Base-by-base conservation (phyloP, 2,888 invertebrate species). In the Pristionchus entomophagus region DNA sequence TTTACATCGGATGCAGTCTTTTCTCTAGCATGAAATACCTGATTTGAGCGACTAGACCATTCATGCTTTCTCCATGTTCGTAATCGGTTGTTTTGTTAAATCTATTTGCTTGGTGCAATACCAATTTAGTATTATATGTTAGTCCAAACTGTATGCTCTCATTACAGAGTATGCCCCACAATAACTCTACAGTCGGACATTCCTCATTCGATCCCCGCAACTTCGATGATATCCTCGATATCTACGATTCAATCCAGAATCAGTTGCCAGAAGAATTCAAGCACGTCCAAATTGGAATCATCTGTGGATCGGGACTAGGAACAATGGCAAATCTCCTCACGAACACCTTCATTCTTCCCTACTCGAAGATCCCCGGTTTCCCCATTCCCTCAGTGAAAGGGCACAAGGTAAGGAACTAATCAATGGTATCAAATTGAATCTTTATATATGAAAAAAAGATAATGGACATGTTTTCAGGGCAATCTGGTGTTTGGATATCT, bases 271-370 rank as follows among this genome's bases (percentile, higher is more conserved):
- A 83, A 5, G 82, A 83, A 19, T 41, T 56, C 49, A 41, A 49
- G n/a, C 14, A 84, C 12, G 78, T 77, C 2, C 32, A 90, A 29
- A 96, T 99, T 91, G 98, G 97, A 85, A 96, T 99, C 89, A 97
- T 99, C 92, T 99, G 99, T 94, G 99, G 99, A 78, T 97, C 97
- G 59, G 99, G 99, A 93, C 95, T 97, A 95, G 97, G 92, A n/a
- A 89, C 88, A 88, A 86, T 94, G 91, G 94, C 93, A 88, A 90
- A 90, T 94, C 97, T 97, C 0, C 95, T 96, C 32, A 97, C 97
- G 73, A 87, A 93, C 35, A 84, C 91, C 17, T 85, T 87, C 59
- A 80, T 91, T 86, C 96, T 99, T 92, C 96, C 96, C 0, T 99
- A 98, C 94, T 96, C 96, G 91, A 96, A 96, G 22, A 97, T 99